Evolutionary conservation across 2,113 vertebrate species (phyloP).

Genomic region (Macroglossus sobrinus): DNA sequence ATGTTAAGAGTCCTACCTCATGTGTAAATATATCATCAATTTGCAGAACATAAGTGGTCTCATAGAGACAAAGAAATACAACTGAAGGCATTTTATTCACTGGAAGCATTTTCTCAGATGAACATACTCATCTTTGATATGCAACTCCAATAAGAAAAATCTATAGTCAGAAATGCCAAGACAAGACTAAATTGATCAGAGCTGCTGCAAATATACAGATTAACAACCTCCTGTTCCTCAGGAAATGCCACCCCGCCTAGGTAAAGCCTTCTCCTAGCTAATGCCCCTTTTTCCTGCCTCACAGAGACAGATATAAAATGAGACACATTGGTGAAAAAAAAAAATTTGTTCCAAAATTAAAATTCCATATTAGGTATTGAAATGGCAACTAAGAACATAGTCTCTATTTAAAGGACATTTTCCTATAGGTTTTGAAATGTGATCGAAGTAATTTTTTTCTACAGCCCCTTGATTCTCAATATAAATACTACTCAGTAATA

Average conservation of each 20-base stretch:
- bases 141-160: slow-evolving; percentile 36
- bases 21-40: slow-evolving; percentile 28
- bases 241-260: background rate
- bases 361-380: slow-evolving; percentile 34
- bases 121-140: slow-evolving; percentile 25
- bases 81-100: slow-evolving; percentile 34
- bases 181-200: slow-evolving; percentile 11
- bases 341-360: slow-evolving; percentile 46
- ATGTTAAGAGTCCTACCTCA: slow-evolving; percentile 24
- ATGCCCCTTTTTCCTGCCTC: slow-evolving; percentile 52
- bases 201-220: slow-evolving; percentile 27
- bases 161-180: slow-evolving; percentile 32
- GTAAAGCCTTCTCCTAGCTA: background rate
- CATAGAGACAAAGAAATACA: slow-evolving; percentile 55
- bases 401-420: slow-evolving; percentile 37
- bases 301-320: slow-evolving; percentile 51
- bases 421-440: slow-evolving; percentile 53
- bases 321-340: slow-evolving; percentile 38
- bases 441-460: slow-evolving; percentile 43
- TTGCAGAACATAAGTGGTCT: slow-evolving; percentile 58
- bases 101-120: slow-evolving; percentile 26
- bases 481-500: slow-evolving; percentile 53
- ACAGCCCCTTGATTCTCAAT: background rate
- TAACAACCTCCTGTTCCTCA: background rate
- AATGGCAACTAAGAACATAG: slow-evolving; percentile 40